Conservation (phyloP, 1,140 invertebrate species). For the Achatina immaculata region DNA sequence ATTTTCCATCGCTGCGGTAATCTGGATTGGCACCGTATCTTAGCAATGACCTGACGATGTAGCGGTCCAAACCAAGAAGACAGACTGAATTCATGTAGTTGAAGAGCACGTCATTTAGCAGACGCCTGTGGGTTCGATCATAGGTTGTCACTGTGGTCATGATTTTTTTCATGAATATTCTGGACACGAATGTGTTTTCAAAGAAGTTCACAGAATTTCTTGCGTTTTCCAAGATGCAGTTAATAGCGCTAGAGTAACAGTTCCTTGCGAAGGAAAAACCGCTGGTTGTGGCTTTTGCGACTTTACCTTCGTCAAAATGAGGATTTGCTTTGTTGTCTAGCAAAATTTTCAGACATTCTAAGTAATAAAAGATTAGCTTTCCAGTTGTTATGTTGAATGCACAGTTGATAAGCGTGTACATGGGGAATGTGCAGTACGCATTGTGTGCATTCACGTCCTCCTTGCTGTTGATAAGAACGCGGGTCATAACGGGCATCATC, state of each 20-base stretch:
- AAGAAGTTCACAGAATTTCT: constrained; percentile 14
- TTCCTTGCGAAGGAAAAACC: not conserved
- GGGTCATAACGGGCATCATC: constrained; percentile 29
- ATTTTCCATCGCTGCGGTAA: constrained; percentile 10
- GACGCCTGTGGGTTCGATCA: constrained; percentile 2
- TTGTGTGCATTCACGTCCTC: constrained; percentile 31
- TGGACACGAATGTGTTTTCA: constrained; percentile 12
- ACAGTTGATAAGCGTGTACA: constrained; percentile 37
- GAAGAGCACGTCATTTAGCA: constrained; percentile 25
- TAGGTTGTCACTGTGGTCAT: not conserved
- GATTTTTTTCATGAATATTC: constrained; percentile 35
- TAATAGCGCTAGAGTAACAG: constrained; percentile 19
- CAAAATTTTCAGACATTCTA: constrained; percentile 29
- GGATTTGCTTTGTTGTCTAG: constrained; percentile 30
- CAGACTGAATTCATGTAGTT: constrained; percentile 15
- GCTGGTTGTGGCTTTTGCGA: not conserved
- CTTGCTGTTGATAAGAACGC: constrained; percentile 17
- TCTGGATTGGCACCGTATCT: constrained; percentile 37
- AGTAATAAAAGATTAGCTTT: constrained; percentile 25
- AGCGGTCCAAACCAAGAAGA: not conserved
- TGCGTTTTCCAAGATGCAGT: constrained; percentile 28
- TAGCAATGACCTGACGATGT: constrained; percentile 1
- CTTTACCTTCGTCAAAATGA: constrained; percentile 23
- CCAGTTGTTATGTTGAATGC: constrained; percentile 26
- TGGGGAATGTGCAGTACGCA: constrained; percentile 16